These are phyloP conservation scores for Formica exsecta DNA, from an alignment of 1,140 invertebrate species.

Conservation along the genomic window DNA sequence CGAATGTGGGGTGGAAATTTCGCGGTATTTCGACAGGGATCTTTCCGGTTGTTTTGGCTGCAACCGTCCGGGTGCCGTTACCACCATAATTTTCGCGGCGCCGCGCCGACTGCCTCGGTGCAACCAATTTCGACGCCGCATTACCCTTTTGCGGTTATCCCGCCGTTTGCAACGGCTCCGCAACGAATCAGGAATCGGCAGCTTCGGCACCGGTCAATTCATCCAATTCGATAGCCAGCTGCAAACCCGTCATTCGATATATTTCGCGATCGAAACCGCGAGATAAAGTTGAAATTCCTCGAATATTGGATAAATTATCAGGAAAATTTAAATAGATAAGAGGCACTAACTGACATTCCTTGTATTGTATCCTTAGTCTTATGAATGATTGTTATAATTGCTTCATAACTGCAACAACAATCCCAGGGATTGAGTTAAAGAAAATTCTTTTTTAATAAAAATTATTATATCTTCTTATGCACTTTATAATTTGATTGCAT, in stretches of 20 bases:
- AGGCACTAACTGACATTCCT: background rate
- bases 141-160: slow-evolving; percentile 45
- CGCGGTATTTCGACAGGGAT: slow-evolving; percentile 58
- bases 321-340: background rate
- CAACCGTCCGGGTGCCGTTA: slow-evolving; percentile 37
- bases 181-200: slow-evolving; percentile 33
- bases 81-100: slow-evolving; percentile 50
- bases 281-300: background rate
- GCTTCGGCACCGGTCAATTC: background rate
- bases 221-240: background rate
- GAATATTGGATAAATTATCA: background rate
- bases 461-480: background rate
- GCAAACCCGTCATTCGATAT: slow-evolving; percentile 20
- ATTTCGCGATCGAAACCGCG: background rate
- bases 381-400: background rate
- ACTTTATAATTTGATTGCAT: background rate
- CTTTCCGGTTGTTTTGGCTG: slow-evolving; percentile 56
- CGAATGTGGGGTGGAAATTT: slow-evolving; percentile 35
- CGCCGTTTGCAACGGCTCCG: slow-evolving; percentile 18
- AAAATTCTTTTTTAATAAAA: background rate
- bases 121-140: slow-evolving; percentile 54
- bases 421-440: background rate
- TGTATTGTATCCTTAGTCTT: background rate
- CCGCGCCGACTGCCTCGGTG: slow-evolving; percentile 18
- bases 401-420: background rate